Evolutionary conservation across 2,797 vertebrate genomes (phyloP), one percentile per base, ranked within the genome.

Genomic region (Mus caroli): DNA sequence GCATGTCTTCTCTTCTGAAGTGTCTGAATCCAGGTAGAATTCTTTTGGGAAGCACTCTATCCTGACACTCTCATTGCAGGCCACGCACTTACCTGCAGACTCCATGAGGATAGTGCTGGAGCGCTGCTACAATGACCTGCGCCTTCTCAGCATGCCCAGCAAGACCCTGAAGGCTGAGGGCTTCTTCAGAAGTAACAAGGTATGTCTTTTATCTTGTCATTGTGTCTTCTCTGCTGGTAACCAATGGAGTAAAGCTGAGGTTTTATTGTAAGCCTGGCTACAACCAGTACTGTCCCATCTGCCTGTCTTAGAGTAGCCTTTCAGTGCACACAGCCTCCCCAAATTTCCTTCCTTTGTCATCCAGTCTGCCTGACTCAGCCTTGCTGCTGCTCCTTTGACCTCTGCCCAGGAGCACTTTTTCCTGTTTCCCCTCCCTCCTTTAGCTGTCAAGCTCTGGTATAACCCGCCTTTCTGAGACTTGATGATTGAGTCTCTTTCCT

Each of bases 111-210:
- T 99, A 5, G 99, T 99, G n/a, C 98, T 99, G 97, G 99, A 99
- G 96, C 99, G 99, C 91, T 99, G 99, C 98, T 99, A 99, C 96
- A 99, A 99, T 76, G 99, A 99, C 97, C 98, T 99, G 84, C 99
- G 99, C 15, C 99, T 99, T 85, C 99, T 99, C 54, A 99, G 98
- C 0, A 98, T 99, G 94, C 99, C 99, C 97, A 99, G 99, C 98
- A 99, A 99, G 98, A 99, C 99, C 1, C 98, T 99, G 98, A 99
- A 99, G 98, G 99, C 99, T 0, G 99, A 99, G 97, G 99, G 99
- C 20, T 99, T 99, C 98, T 99, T 99, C 98, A 99, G 99, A 98
- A 99, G 99, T 98, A 99, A 99, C 98, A 99, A 99, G 99, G 99
- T 99, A 95, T 26, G 0, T 46, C 12, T 43, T 91, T 54, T 92